Evolutionary conservation across 1,140 invertebrate genomes (phyloP).

Genomic region (Vollenhovia emeryi): DNA sequence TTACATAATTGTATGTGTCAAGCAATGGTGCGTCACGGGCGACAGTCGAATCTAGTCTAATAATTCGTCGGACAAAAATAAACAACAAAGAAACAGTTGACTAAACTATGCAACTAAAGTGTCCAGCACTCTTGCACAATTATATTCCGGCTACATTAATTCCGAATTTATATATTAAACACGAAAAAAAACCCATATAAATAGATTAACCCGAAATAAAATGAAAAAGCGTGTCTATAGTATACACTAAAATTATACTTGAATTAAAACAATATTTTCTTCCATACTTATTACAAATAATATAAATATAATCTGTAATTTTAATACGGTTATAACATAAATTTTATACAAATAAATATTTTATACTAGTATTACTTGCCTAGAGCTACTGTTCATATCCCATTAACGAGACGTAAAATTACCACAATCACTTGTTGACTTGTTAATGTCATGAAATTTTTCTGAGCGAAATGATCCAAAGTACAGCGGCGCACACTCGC

Average conservation of each 20-base stretch:
- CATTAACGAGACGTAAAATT: neutral
- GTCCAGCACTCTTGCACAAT: conserved; percentile 25
- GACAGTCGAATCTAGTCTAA: conserved; percentile 64
- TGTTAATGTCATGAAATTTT: neutral
- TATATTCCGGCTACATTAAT: neutral
- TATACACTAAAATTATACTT: neutral
- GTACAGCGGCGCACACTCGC: neutral
- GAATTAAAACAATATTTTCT: neutral
- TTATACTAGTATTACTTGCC: neutral
- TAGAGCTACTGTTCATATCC: neutral
- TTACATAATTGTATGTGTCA: conserved; percentile 13
- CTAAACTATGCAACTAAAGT: conserved; percentile 29
- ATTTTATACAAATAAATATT: conserved; percentile 1
- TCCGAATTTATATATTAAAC: neutral
- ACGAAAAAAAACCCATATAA: neutral
- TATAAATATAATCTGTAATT: neutral
- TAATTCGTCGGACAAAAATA: conserved; percentile 6
- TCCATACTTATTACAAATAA: neutral
- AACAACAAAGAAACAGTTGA: neutral
- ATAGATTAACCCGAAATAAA: neutral
- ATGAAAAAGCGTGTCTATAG: neutral
- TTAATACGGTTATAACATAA: neutral
- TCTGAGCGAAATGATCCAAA: neutral
- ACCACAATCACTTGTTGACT: neutral
- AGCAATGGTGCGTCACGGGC: conserved; percentile 35